Percentiles rank a stretch among this genome's conserved stretches.
Conservation (phyloP, 2,888 invertebrate genomes). For the Danaus chrysippus region DNA sequence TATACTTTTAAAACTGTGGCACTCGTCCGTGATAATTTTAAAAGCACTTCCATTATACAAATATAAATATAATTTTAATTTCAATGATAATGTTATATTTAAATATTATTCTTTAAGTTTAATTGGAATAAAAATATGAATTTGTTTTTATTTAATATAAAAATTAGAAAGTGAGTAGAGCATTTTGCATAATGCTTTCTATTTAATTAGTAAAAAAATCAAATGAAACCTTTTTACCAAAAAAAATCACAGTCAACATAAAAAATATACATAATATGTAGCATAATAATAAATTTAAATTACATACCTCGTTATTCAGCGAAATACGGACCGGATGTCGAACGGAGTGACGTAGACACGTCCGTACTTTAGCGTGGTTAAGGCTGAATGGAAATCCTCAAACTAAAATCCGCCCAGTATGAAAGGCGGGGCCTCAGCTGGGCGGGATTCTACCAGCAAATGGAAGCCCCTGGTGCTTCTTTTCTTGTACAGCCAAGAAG, state of each 20-base stretch:
- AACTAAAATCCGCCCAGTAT: conserved; percentile 50
- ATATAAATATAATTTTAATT: not conserved
- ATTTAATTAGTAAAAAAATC: too few species aligned
- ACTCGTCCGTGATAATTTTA: conserved; percentile 14
- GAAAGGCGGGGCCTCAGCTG: conserved; percentile 60
- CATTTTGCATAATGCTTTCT: too few species aligned
- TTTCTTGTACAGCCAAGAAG: conserved; percentile 57
- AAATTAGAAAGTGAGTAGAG: not conserved
- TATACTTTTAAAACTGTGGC: conserved; percentile 8
- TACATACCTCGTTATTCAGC: conserved; percentile 34
- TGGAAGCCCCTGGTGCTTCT: conserved; percentile 57
- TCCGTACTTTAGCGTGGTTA: conserved; percentile 36
- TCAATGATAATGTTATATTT: not conserved
- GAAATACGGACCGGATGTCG: not conserved
- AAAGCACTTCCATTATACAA: conserved; percentile 1
- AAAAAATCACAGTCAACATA: too few species aligned
- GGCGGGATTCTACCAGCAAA: conserved; percentile 64
- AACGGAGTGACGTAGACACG: conserved; percentile 25
- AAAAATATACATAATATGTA: not conserved
- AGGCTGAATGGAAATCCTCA: conserved; percentile 45
- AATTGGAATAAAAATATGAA: not conserved
- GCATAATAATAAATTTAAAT: conserved; percentile 6
- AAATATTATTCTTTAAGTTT: not conserved
- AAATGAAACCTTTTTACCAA: too few species aligned
- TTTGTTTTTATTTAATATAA: not conserved